Evolutionary conservation across 2,888 invertebrate species (phyloP).

Genomic region (Myopa testacea): DNA sequence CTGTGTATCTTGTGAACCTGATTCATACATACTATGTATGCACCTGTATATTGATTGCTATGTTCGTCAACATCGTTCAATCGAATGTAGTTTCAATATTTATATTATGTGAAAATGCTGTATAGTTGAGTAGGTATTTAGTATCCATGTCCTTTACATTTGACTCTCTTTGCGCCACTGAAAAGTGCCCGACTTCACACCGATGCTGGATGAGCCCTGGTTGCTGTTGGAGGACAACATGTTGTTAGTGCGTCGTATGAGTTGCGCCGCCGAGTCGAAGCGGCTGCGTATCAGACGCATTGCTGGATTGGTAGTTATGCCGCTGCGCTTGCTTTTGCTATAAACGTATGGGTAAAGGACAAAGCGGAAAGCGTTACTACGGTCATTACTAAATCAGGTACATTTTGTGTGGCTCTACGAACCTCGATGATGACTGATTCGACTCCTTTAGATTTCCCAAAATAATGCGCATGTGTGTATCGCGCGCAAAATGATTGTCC

Average conservation of each 20-base stretch:
- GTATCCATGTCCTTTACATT: constrained; percentile 59
- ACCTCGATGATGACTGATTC: constrained; percentile 66
- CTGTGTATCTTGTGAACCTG: too few species aligned
- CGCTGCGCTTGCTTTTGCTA: constrained; percentile 80
- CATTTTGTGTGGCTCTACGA: constrained; percentile 31
- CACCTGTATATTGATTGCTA: too few species aligned
- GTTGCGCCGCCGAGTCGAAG: constrained; percentile 69
- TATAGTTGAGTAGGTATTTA: too few species aligned
- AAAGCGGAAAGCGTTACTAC: not conserved
- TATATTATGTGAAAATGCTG: too few species aligned
- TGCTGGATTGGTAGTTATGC: constrained; percentile 88
- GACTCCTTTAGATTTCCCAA: constrained; percentile 73
- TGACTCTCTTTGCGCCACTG: constrained; percentile 69
- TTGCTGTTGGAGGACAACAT: constrained; percentile 67
- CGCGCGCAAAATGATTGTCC: constrained; percentile 88
- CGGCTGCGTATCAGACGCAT: constrained; percentile 78
- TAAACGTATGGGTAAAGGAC: not conserved
- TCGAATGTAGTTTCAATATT: too few species aligned
- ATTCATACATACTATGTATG: too few species aligned
- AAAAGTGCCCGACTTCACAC: constrained; percentile 69
- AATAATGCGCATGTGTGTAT: constrained; percentile 92
- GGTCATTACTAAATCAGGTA: not conserved
- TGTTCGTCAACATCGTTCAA: too few species aligned
- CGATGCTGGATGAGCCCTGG: constrained; percentile 69
- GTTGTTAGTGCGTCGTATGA: constrained; percentile 68